Conservation (phyloP, 2,113 vertebrate species). For the Heterotilapia buettikoferi region DNA sequence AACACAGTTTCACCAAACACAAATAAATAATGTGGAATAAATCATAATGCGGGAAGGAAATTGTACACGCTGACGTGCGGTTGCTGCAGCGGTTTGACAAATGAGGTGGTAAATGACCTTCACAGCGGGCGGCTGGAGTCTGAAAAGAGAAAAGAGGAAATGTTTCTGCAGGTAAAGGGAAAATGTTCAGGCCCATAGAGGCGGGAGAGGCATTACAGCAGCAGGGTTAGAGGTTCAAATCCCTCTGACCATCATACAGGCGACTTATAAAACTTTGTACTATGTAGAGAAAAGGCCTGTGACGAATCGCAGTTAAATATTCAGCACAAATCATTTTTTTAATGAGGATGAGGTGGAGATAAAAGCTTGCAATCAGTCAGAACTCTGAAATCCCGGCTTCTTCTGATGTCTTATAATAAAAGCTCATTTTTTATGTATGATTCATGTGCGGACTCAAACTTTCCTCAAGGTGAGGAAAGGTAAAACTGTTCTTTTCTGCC, state of each 20-base stretch:
- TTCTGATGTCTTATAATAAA: neutral
- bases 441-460: rapidly evolving
- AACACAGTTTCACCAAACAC: neutral
- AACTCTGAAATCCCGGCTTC: neutral
- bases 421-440: neutral
- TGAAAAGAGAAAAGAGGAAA: neutral
- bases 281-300: neutral
- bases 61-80: neutral
- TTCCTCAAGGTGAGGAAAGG: neutral
- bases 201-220: neutral
- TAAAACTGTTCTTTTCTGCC: neutral
- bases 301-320: neutral
- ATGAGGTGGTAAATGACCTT: constrained; percentile 12
- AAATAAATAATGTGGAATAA: neutral
- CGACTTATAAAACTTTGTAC: neutral
- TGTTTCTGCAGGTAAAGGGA: neutral
- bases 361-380: neutral
- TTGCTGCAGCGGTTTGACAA: neutral
- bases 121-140: neutral
- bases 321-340: neutral
- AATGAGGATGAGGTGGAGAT: neutral
- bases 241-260: neutral
- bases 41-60: neutral
- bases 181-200: neutral
- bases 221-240: neutral